Evolutionary conservation across 1,140 invertebrate genomes (phyloP), one percentile per base, ranked within the genome.

Genomic region (Caenorhabditis elegans): DNA sequence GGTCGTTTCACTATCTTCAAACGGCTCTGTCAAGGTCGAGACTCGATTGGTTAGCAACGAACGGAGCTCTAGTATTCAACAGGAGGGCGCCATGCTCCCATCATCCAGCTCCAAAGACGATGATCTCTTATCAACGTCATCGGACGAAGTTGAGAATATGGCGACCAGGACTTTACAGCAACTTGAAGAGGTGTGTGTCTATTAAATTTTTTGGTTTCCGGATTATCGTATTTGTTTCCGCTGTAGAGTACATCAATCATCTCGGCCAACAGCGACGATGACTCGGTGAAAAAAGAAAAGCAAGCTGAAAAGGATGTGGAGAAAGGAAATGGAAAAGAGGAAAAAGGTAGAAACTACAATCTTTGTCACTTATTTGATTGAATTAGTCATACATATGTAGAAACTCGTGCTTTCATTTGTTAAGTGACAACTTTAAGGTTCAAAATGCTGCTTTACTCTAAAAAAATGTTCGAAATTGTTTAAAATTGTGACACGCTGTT

Each of bases 1-100:
- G 15, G 84, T 86, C 15, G 85, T 86, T 70, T 86, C 85, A 4
- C 76, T 86, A 10, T 85, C 83, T n/a, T 85, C 85, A 3, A 79
- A 60, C 51, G 84, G 78, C 13, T 77, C 80, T 22, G 49, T 65
- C 26, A 76, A 75, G 24, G 83, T 85, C 13, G 84, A 79, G 36
- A 81, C 65, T 6, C 60, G 76, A 19, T 53, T 82, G 76, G 81
- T 55, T 70, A 39, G 60, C 46, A 83, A 80, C 39, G 49, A 76
- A 36, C 55, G 39, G 31, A 55, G 39, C 15, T 79, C 80, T 31
- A 70, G 26, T 83, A 22, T 53, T 24, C 82, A 47, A 70, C 84
- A 31, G 39, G 85, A 86, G 78, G 85, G 85, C 22, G 80, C 83
- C 17, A 86, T 86, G 82, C 78, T 86, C 17, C 84, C 85, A 3